These are phyloP conservation scores for Lymantria dispar DNA, from an alignment of 2,888 invertebrate species.

Conservation along the genomic window DNA sequence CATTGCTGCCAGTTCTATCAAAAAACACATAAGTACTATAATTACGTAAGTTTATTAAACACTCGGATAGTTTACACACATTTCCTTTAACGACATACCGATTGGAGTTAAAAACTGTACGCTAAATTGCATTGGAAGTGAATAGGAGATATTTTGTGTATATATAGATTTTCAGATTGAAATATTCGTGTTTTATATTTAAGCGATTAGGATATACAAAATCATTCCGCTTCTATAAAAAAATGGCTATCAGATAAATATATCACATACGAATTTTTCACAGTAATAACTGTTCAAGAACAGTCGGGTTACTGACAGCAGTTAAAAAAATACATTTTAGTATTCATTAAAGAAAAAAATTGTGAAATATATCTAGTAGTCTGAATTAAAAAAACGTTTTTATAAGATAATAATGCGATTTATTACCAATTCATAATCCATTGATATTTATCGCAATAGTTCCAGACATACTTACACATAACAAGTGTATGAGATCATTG, in stretches of 20 bases:
- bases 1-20: slow-evolving; percentile 26
- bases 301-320: slow-evolving; percentile 21
- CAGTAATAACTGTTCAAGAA: neutral
- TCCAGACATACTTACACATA: slow-evolving; percentile 46
- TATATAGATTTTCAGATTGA: neutral
- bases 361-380: slow-evolving; percentile 15
- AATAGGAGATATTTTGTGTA: neutral
- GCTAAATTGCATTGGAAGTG: neutral
- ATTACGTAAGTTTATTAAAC: neutral
- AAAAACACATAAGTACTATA: slow-evolving; percentile 13
- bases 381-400: slow-evolving; percentile 49
- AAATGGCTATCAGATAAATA: slow-evolving; percentile 1
- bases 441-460: slow-evolving; percentile 40
- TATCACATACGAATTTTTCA: slow-evolving; percentile 6
- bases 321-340: slow-evolving; percentile 1
- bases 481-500: slow-evolving; percentile 75
- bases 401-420: slow-evolving; percentile 42
- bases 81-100: slow-evolving; percentile 5
- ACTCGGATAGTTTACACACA: neutral
- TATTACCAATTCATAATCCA: slow-evolving; percentile 39
- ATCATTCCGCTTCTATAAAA: slow-evolving; percentile 1
- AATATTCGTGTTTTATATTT: neutral
- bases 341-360: neutral
- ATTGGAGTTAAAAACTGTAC: slow-evolving; percentile 7
- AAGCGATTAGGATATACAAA: neutral